Percentiles rank a stretch among this genome's conserved stretches.
Evolutionary conservation across 2,797 vertebrate species (phyloP).

Genomic region (Phataginus tetradactyla): DNA sequence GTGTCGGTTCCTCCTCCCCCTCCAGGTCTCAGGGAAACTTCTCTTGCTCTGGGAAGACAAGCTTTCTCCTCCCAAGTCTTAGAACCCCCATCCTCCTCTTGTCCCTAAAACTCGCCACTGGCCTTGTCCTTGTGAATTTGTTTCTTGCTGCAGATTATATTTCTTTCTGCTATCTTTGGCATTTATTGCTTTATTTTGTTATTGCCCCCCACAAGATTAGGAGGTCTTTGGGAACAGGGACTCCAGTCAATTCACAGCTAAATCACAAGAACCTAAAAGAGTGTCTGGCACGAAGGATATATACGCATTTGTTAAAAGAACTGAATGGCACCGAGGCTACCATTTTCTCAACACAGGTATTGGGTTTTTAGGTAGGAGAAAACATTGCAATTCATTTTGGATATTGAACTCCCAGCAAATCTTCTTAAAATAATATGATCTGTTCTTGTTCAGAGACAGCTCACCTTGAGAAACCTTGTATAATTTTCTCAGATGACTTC

Average conservation of each 20-base stretch:
- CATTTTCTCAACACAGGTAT: not conserved
- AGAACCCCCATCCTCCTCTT: not conserved
- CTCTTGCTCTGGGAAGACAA: not conserved
- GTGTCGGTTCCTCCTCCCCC: not conserved
- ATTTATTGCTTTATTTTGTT: not conserved
- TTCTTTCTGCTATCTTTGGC: not conserved
- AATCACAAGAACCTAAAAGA: not conserved
- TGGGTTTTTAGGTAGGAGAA: not conserved
- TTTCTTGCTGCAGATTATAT: not conserved
- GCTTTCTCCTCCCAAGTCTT: not conserved
- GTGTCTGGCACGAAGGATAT: not conserved
- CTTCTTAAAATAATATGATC: conserved; percentile 40
- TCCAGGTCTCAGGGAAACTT: not conserved
- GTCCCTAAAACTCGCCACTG: not conserved
- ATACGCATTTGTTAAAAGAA: not conserved
- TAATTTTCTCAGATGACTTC: not conserved
- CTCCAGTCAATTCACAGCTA: not conserved
- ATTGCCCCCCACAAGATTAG: not conserved
- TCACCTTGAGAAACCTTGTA: not conserved
- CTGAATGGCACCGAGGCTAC: not conserved
- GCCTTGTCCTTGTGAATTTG: not conserved
- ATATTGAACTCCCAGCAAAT: not conserved
- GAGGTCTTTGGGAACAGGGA: not conserved
- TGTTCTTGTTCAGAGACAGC: not conserved
- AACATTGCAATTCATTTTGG: not conserved